These are phyloP conservation scores for Pseudorasbora parva DNA, from an alignment of 2,113 vertebrate species.

Conservation along the genomic window DNA sequence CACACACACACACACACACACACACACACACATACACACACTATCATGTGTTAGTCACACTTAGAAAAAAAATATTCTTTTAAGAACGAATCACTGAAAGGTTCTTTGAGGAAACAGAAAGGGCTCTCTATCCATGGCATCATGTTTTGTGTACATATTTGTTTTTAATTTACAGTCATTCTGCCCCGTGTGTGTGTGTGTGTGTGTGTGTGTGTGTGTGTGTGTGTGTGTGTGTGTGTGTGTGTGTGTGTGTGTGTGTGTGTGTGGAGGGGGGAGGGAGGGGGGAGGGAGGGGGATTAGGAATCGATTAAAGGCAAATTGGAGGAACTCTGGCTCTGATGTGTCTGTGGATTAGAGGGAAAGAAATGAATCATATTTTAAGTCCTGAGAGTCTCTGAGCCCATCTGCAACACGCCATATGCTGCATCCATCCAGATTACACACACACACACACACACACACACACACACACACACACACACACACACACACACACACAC, in stretches of 20 bases:
- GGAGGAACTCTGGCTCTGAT: slow-evolving; percentile 55
- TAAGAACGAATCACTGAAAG: too few species aligned
- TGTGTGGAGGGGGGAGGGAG: neutral
- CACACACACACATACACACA: too few species aligned
- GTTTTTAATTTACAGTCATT: too few species aligned
- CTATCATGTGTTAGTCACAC: too few species aligned
- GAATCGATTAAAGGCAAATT: slow-evolving; percentile 75
- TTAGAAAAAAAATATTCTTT: too few species aligned
- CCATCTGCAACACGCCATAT: slow-evolving; percentile 67
- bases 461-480: neutral
- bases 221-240: neutral
- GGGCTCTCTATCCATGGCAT: too few species aligned
- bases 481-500: slow-evolving; percentile 36
- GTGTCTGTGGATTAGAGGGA: slow-evolving; percentile 67
- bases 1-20: too few species aligned
- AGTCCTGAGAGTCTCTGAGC: slow-evolving; percentile 67
- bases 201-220: neutral
- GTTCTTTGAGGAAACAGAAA: too few species aligned
- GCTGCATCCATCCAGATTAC: slow-evolving; percentile 69
- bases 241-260: neutral
- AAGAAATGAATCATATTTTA: slow-evolving; percentile 82
- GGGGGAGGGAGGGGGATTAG: slow-evolving; percentile 69
- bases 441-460: neutral
- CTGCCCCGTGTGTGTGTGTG: neutral
- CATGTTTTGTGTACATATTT: too few species aligned